Evolutionary conservation across 2,888 invertebrate species (phyloP).

Genomic region (Sycophila texana): DNA sequence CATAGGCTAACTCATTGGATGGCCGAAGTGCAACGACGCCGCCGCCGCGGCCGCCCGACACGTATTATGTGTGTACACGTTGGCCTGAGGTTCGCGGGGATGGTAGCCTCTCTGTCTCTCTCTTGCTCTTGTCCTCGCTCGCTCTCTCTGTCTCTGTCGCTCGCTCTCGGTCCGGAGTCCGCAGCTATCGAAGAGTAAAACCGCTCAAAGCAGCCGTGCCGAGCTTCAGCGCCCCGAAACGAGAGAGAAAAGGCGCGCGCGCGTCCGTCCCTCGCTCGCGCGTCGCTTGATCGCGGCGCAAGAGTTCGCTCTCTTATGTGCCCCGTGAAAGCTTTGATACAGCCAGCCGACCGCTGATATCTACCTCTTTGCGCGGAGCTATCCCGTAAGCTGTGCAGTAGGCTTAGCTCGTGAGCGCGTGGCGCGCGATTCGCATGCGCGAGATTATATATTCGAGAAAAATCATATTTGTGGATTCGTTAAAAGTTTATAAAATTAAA

Average conservation of each 20-base stretch:
- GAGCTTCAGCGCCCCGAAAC: constrained; percentile 59
- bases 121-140: too few species aligned
- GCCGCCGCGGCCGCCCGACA: constrained; percentile 10
- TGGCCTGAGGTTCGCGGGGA: constrained; percentile 52
- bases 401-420: too few species aligned
- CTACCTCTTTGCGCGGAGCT: not conserved
- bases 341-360: not conserved
- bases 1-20: not conserved
- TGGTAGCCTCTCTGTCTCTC: not conserved
- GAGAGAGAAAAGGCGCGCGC: constrained; percentile 31
- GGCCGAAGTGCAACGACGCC: constrained; percentile 40
- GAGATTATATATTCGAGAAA: not conserved
- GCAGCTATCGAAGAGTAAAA: constrained; percentile 74
- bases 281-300: constrained; percentile 17
- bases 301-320: constrained; percentile 58
- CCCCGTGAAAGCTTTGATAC: not conserved
- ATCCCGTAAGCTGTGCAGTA: too few species aligned
- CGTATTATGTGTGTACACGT: not conserved
- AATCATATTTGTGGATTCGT: not conserved
- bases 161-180: constrained; percentile 61
- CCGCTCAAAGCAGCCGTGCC: constrained; percentile 73
- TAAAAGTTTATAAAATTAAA: not conserved
- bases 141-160: too few species aligned
- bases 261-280: constrained; percentile 47
- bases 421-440: not conserved